Conservation (phyloP, 2,113 vertebrate genomes). For the Mastomys coucha region DNA sequence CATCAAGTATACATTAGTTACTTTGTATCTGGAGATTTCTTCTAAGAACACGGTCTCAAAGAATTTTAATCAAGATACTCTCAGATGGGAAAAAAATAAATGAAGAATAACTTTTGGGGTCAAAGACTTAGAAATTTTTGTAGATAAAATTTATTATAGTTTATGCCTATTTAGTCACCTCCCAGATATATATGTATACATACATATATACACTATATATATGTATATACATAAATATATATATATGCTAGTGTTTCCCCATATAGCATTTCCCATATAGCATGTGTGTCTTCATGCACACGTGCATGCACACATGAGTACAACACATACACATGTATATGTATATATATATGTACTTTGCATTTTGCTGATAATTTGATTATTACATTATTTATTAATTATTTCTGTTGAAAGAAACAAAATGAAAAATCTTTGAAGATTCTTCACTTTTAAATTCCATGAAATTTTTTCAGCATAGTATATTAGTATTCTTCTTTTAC, state of each 20-base stretch:
- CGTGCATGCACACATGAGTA: neutral
- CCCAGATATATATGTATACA: neutral
- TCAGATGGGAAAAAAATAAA: neutral
- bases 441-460: slow-evolving; percentile 36
- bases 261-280: too few species aligned
- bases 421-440: neutral
- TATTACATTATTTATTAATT: neutral
- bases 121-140: slow-evolving; percentile 47
- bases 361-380: slow-evolving; percentile 15
- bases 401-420: neutral
- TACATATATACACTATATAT: too few species aligned
- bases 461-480: slow-evolving; percentile 27
- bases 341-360: neutral
- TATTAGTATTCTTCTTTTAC: slow-evolving; percentile 39
- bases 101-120: slow-evolving; percentile 13
- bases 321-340: too few species aligned
- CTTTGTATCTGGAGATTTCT: slow-evolving; percentile 11
- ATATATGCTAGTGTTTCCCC: neutral
- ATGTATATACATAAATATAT: fast-evolving
- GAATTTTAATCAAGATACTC: slow-evolving; percentile 55
- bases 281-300: too few species aligned
- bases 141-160: neutral
- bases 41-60: neutral
- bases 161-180: neutral
- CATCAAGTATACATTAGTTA: neutral